Evolutionary conservation across 2,888 invertebrate genomes (phyloP).

Genomic region (Allygus modestus): DNA sequence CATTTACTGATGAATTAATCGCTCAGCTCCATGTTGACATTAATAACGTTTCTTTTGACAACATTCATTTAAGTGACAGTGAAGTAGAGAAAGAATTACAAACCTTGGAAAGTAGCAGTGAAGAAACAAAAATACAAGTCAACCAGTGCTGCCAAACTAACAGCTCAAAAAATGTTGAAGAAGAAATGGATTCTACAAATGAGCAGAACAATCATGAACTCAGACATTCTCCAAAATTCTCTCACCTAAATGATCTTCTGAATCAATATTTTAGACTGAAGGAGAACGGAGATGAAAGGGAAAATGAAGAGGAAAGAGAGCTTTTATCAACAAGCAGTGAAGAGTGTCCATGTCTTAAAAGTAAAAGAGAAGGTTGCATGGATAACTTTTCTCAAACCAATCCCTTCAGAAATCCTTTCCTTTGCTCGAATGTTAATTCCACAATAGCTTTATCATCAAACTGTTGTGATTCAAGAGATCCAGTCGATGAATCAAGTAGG

Average conservation of each 20-base stretch:
- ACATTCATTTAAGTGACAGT: conserved; percentile 38
- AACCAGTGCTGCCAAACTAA: neutral
- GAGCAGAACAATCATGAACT: neutral
- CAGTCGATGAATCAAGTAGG: neutral
- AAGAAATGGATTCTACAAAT: neutral
- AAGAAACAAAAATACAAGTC: neutral
- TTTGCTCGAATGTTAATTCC: neutral
- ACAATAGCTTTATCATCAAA: neutral
- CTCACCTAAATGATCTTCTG: neutral
- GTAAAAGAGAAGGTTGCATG: neutral
- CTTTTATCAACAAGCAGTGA: conserved; percentile 6
- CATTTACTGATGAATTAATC: conserved; percentile 26
- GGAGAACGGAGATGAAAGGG: neutral
- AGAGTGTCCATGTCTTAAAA: neutral
- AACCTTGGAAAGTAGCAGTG: neutral
- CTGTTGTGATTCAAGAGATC: neutral
- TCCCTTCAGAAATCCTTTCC: neutral
- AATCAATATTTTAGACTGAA: neutral
- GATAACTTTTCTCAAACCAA: neutral
- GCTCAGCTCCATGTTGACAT: neutral
- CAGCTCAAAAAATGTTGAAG: neutral
- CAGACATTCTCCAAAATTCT: conserved; percentile 22
- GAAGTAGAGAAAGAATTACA: conserved; percentile 2
- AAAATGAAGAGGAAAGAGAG: conserved; percentile 3
- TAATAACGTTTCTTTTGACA: conserved; percentile 29